These are phyloP conservation scores for Hartigia nigra DNA, from an alignment of 2,888 invertebrate genomes.

Conservation along the genomic window DNA sequence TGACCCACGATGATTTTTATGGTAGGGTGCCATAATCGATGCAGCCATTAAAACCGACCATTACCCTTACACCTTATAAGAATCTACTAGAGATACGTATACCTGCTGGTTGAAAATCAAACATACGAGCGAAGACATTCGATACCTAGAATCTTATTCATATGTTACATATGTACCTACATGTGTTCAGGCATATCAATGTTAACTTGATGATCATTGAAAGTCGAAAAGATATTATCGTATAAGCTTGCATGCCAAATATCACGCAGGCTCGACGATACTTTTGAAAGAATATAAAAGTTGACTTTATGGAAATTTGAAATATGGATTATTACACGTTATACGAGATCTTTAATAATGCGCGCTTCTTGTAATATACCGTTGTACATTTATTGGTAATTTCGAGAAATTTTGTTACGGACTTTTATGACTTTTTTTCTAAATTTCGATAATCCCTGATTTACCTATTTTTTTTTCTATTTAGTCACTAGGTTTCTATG, in stretches of 20 bases:
- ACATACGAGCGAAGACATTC: background rate
- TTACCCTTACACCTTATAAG: slow-evolving; percentile 7
- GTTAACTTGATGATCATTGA: background rate
- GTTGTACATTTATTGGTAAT: background rate
- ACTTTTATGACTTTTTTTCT: background rate
- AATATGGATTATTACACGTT: background rate
- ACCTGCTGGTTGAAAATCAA: background rate
- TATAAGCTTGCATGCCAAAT: background rate
- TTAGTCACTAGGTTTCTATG: background rate
- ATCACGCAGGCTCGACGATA: background rate
- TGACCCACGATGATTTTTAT: background rate
- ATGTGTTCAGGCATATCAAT: background rate
- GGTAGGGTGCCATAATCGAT: slow-evolving; percentile 16
- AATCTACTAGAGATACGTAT: background rate
- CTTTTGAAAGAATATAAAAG: background rate
- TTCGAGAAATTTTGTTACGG: background rate
- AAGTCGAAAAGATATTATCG: background rate
- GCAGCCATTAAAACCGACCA: slow-evolving; percentile 8
- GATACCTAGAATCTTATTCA: background rate
- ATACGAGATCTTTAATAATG: background rate
- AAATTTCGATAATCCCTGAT: background rate
- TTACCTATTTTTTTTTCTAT: background rate
- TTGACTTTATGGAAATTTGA: background rate
- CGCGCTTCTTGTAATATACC: background rate
- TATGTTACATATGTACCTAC: background rate